Base-by-base conservation (phyloP, 64 coral and sea anemone genomes). In the Pocillopora verrucosa region DNA sequence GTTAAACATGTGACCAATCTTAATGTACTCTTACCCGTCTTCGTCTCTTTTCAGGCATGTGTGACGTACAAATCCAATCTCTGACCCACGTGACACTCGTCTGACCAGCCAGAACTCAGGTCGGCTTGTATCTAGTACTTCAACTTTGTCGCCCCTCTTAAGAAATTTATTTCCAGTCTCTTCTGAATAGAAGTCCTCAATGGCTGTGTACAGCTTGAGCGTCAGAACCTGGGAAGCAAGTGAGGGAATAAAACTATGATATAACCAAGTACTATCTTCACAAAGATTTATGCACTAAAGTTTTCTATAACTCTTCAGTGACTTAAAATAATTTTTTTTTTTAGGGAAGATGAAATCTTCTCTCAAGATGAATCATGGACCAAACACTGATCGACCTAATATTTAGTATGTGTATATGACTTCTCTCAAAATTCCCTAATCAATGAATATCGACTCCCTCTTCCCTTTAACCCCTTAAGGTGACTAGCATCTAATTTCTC, bases 131-230 rank as follows among this genome's bases (percentile, higher is more conserved):
- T 98, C 96, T n/a, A 98, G 88, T 51, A 98, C 93, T 82, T 98
- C 96, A 25, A 98, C 96, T 36, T 92, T 92, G 88, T 98, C 96
- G 37, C 96, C 93, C 38, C 87, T 82, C 22, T 90, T 41, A 22
- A 98, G 83, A 57, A 98, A 98, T 74, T 98, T 87, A 30, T 95
- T 95, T 59, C 96, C 96, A 83, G 96, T 98, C 72, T 98, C 93
- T 73, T 98, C 93, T 13, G 93, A 94, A 37, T 77, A 85, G 84
- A 94, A 94, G 61, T 98, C 96, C 74, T 92, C 90, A 15, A 87
- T 60, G 60, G 90, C 96, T 13, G 90, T 95, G 88, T 98, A 98
- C 16, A 92, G 87, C 65, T 90, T 84, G 24, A 89, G 87, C 13
- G 88, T 91, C 25, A 95, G 72, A 15, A 95, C 92, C 94, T 96